These are phyloP conservation scores for Tetragnatha montana DNA, from an alignment of 2,888 invertebrate species.

Conservation along the genomic window DNA sequence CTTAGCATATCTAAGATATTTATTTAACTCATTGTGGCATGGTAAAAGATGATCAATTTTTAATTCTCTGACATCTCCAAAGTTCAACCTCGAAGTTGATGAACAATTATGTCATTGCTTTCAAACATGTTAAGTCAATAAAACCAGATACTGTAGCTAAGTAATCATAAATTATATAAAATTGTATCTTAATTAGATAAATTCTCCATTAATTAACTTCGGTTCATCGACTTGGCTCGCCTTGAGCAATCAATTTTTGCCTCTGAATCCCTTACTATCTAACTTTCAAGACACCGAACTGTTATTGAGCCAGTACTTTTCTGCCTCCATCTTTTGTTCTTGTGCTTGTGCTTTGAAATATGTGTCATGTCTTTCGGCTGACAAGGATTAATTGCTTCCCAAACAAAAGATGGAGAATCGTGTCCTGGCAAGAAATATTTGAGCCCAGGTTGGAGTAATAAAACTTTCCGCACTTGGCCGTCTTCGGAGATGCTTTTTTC, in stretches of 20 bases:
- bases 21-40: no score
- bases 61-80: no score
- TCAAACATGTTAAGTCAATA: not conserved
- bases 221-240: slow-evolving; percentile 23
- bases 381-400: slow-evolving; percentile 55
- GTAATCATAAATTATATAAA: not conserved
- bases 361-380: slow-evolving; percentile 52
- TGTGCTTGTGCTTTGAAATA: slow-evolving; percentile 47
- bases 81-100: no score
- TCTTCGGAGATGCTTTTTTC: not conserved
- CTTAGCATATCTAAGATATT: no score
- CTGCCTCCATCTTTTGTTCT: slow-evolving; percentile 21
- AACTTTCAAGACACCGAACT: slow-evolving; percentile 41
- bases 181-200: slow-evolving; percentile 16
- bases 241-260: slow-evolving; percentile 40
- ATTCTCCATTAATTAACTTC: slow-evolving; percentile 14
- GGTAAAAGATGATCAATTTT: no score
- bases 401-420: slow-evolving; percentile 22
- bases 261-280: not conserved
- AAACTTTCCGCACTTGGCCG: slow-evolving; percentile 2
- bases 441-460: slow-evolving; percentile 9
- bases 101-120: not conserved
- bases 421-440: slow-evolving; percentile 23
- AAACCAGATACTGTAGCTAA: not conserved
- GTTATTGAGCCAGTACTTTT: slow-evolving; percentile 33